phyloP scores from a whole-genome alignment of 2,888 invertebrate genomes.

The Actias luna region DNA sequence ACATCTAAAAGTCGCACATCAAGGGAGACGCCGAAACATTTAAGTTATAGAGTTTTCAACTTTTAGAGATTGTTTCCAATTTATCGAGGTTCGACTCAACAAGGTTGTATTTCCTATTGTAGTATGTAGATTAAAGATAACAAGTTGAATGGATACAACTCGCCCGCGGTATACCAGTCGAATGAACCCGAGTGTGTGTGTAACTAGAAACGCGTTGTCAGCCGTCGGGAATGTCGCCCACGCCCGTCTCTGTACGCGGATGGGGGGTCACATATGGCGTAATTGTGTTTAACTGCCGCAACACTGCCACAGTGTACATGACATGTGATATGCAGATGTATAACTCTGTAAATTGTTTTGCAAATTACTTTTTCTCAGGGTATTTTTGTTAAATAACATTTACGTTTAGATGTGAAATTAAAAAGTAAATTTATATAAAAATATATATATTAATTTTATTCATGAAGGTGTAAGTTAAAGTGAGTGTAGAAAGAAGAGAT shows the following conservation, averaged over 20 bases:
- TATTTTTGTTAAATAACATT: too few species aligned
- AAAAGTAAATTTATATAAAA: too few species aligned
- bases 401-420: too few species aligned
- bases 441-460: too few species aligned
- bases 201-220: not conserved
- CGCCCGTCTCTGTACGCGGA: conserved; percentile 26
- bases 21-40: too few species aligned
- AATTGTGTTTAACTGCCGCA: conserved; percentile 35
- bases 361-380: not conserved
- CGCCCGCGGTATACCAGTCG: not conserved
- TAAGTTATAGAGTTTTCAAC: too few species aligned
- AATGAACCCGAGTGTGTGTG: not conserved
- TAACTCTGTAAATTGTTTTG: not conserved
- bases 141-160: conserved; percentile 1
- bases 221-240: conserved; percentile 29
- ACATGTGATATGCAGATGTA: not conserved
- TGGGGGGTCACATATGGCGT: conserved; percentile 40
- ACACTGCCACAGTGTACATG: conserved; percentile 21
- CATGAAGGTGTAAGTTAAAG: too few species aligned
- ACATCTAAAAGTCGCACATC: too few species aligned
- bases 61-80: too few species aligned
- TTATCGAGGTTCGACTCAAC: too few species aligned
- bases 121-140: conserved; percentile 6
- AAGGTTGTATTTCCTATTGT: not conserved
- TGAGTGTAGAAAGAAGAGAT: too few species aligned